phyloP scores from a whole-genome alignment of 1,140 invertebrate species.

The Danaus plexippus region DNA sequence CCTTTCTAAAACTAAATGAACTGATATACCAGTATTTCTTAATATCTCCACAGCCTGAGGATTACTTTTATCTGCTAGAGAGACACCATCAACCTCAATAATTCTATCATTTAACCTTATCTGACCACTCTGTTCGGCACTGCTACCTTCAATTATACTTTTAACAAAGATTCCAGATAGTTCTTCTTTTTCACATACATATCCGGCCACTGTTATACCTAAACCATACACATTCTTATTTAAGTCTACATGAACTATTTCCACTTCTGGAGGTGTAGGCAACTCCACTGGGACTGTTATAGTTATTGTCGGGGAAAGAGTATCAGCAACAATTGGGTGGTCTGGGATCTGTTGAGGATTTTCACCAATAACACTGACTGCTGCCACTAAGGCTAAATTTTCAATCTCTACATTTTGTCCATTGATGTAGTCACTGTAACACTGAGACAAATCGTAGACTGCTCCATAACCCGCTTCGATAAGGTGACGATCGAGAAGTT shows the following conservation, averaged over 20 bases:
- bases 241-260: slow-evolving; percentile 75
- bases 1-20: slow-evolving; percentile 85
- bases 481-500: slow-evolving; percentile 84
- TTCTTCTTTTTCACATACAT: slow-evolving; percentile 85
- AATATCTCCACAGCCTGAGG: slow-evolving; percentile 91
- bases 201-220: slow-evolving; percentile 78
- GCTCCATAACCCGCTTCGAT: slow-evolving; percentile 78
- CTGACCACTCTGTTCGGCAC: slow-evolving; percentile 88
- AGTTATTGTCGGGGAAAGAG: slow-evolving; percentile 58
- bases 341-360: slow-evolving; percentile 65
- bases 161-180: slow-evolving; percentile 96
- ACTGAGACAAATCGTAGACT: slow-evolving; percentile 64
- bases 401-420: slow-evolving; percentile 55
- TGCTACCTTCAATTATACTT: slow-evolving; percentile 92
- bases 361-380: slow-evolving; percentile 62
- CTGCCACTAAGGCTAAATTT: slow-evolving; percentile 53
- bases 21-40: slow-evolving; percentile 86
- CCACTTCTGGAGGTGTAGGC: slow-evolving; percentile 68
- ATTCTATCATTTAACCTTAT: slow-evolving; percentile 95
- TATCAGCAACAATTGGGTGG: slow-evolving; percentile 56
- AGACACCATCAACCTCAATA: slow-evolving; percentile 86
- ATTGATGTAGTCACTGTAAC: slow-evolving; percentile 61
- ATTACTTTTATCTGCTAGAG: slow-evolving; percentile 88
- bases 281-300: slow-evolving; percentile 60
- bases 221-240: slow-evolving; percentile 79